Base-by-base conservation (phyloP, 2,888 invertebrate species). In the Torymus tubicola region DNA sequence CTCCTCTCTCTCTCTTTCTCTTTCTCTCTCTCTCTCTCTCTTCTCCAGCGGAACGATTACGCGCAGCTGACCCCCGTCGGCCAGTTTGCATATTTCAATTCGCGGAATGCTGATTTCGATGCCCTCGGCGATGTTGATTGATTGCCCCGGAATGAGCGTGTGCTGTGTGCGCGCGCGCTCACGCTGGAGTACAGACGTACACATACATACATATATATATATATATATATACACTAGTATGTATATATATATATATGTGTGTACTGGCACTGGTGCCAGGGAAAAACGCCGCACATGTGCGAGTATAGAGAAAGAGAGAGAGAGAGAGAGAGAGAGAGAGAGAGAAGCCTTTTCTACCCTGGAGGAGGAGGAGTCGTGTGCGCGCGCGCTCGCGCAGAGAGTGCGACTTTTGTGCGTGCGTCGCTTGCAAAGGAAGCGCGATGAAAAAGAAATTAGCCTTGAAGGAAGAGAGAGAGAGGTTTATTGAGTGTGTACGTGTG, bases 21-120 rank as follows among this genome's bases (percentile, higher is more conserved):
- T 69, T 70, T 73, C 78, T 67, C 61, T 60, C 53, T 42, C 42
- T 76, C 31, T 72, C 50, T 14, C 14, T 13, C 31, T 14, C 42
- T 53, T 57, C 55, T 24, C 8, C 42, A 8, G 42, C 42, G 8
- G 42, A 42, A 8, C 42, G 8, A 42, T 42, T 42, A 42, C 42
- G 42, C 42, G 42, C 42, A 42, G 42, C 71, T 78, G 78, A 77
- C 72, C 77, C 81, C 72, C 68, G 55, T 75, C 53, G 70, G 74
- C 69, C 81, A 70, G 70, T 80, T 81, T 82, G 82, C 84, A 81
- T 84, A 84, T 82, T 80, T 80, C 82, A 82, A 82, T 82, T 82
- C 79, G 82, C 80, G 82, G 79, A 82, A 82, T 82, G 82, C 76
- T 74, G 78, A 81, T 80, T 80, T 76, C 72, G 71, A 76, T 76